phyloP scores from a whole-genome alignment of 2,888 invertebrate species.

The Heliconius sara region DNA sequence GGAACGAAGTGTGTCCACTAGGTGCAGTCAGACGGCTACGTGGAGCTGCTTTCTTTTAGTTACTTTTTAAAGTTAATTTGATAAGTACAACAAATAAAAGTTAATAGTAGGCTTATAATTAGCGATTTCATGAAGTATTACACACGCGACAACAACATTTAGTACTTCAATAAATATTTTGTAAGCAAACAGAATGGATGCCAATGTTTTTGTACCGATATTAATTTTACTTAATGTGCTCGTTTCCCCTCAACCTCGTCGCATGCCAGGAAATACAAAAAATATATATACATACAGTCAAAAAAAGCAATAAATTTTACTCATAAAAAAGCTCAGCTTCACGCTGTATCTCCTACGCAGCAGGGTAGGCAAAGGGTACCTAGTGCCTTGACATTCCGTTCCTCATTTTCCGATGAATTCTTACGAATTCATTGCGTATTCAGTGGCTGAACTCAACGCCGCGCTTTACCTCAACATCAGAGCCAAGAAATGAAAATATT shows the following conservation, averaged over 20 bases:
- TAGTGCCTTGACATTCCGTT: too few species aligned
- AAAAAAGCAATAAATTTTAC: neutral
- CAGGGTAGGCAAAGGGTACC: too few species aligned
- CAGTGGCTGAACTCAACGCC: too few species aligned
- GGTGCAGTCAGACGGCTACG: neutral
- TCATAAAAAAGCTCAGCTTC: too few species aligned
- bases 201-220: conserved; percentile 31
- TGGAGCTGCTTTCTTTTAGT: neutral
- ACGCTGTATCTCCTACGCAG: too few species aligned
- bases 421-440: too few species aligned
- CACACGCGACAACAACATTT: conserved; percentile 32
- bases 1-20: neutral
- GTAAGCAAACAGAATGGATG: conserved; percentile 40
- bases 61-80: neutral
- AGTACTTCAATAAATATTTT: conserved; percentile 37
- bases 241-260: conserved; percentile 2
- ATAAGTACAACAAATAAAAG: neutral
- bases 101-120: neutral
- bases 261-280: conserved; percentile 6
- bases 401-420: too few species aligned
- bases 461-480: too few species aligned
- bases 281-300: neutral
- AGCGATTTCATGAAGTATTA: conserved; percentile 24
- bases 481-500: too few species aligned
- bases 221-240: conserved; percentile 32